Percentiles rank a stretch among this genome's conserved stretches.
These are phyloP conservation scores for Microctonus hyperodae DNA, from an alignment of 2,888 invertebrate species.

Conservation along the genomic window DNA sequence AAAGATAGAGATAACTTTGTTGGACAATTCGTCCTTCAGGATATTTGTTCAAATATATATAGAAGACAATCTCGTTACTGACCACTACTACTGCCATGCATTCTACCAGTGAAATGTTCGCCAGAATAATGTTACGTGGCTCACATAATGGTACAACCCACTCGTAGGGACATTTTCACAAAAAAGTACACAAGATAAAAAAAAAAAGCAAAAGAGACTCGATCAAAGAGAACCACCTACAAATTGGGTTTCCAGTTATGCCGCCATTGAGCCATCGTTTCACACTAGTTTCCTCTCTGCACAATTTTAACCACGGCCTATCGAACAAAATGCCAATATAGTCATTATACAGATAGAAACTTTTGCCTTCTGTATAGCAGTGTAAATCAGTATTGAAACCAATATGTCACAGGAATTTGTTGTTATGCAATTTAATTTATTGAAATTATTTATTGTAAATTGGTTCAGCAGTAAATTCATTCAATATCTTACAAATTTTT, in stretches of 20 bases:
- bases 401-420: constrained; percentile 1
- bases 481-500: background rate
- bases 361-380: background rate
- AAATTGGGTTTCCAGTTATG: constrained; percentile 38
- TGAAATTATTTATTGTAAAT: background rate
- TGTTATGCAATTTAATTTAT: background rate
- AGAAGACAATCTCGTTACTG: constrained; percentile 36
- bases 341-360: background rate
- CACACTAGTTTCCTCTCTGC: constrained; percentile 20
- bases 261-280: constrained; percentile 17
- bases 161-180: background rate
- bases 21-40: constrained; percentile 1
- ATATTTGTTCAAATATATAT: constrained; percentile 12
- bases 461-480: background rate
- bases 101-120: constrained; percentile 26
- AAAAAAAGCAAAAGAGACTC: constrained; percentile 3
- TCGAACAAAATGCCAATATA: constrained; percentile 21
- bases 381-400: background rate
- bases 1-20: background rate
- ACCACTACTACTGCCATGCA: constrained; percentile 4
- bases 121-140: constrained; percentile 26
- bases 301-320: background rate
- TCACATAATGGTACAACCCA: constrained; percentile 16
- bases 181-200: background rate
- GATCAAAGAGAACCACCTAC: constrained; percentile 38